These are phyloP conservation scores for Papilio elwesi DNA, from an alignment of 2,888 invertebrate species.

Conservation along the genomic window DNA sequence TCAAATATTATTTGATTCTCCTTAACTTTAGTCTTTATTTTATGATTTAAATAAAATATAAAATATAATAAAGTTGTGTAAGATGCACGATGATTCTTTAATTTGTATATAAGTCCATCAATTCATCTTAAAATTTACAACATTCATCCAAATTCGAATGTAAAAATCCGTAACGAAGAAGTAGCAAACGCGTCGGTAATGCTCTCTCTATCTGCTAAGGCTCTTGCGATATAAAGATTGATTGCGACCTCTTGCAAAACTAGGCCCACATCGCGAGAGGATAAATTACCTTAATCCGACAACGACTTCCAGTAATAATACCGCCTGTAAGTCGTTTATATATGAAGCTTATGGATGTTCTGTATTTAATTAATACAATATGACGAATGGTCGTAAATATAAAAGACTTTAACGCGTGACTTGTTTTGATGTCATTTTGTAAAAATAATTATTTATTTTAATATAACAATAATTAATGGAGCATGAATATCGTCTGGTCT, in stretches of 20 bases:
- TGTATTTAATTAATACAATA: conserved; percentile 1
- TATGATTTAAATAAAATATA: no score
- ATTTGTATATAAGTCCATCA: background rate
- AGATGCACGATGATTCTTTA: background rate
- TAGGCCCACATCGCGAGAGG: conserved; percentile 19
- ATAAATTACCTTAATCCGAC: conserved; percentile 38
- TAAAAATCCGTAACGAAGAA: background rate
- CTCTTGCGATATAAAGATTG: conserved; percentile 38
- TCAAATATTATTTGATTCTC: background rate
- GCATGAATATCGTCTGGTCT: no score
- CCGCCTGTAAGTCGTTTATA: conserved; percentile 17
- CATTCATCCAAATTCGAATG: background rate
- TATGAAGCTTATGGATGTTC: conserved; percentile 19
- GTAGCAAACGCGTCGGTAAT: conserved; percentile 1
- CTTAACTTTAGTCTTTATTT: background rate
- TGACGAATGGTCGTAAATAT: conserved; percentile 5
- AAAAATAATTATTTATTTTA: background rate
- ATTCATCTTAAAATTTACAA: background rate
- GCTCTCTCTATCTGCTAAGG: conserved; percentile 24
- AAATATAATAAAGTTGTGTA: no score
- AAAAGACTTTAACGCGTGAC: conserved; percentile 39
- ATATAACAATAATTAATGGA: background rate
- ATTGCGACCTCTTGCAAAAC: conserved; percentile 39
- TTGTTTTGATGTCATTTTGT: background rate
- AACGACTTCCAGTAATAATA: conserved; percentile 31